A percentile compares a stretch with the other conserved stretches of the same genome.
Conservation (phyloP, 2,888 invertebrate species). For the Papilio elwesi region DNA sequence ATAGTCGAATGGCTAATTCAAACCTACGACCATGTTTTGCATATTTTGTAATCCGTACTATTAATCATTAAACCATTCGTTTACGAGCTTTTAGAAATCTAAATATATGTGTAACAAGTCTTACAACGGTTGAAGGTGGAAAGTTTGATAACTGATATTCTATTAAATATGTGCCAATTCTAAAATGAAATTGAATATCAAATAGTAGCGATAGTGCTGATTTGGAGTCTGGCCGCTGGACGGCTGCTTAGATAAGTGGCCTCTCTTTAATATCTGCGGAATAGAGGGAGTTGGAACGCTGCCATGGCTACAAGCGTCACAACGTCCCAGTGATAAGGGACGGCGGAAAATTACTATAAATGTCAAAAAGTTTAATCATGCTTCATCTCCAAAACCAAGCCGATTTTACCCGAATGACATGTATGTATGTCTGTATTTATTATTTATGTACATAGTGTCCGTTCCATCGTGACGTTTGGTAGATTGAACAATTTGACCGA, state of each 20-base stretch:
- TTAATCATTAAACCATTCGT: too few species aligned
- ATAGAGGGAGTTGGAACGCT: conserved; percentile 58
- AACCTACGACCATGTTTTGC: too few species aligned
- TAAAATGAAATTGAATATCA: conserved; percentile 67
- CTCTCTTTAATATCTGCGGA: conserved; percentile 71
- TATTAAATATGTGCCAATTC: conserved; percentile 23
- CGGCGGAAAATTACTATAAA: conserved; percentile 26
- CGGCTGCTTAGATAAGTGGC: conserved; percentile 68
- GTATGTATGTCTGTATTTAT: too few species aligned
- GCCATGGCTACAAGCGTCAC: conserved; percentile 50
- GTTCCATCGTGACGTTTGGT: too few species aligned
- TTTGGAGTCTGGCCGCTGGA: conserved; percentile 59
- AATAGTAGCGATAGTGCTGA: conserved; percentile 66
- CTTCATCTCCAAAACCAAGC: not conserved
- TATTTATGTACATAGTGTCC: too few species aligned
- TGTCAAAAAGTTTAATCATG: not conserved
- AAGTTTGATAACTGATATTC: not conserved
- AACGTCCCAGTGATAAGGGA: conserved; percentile 31
- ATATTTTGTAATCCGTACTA: too few species aligned
- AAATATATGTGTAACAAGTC: not conserved
- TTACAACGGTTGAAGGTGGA: not conserved
- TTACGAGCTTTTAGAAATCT: too few species aligned
- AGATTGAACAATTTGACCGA: too few species aligned
- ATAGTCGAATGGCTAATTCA: too few species aligned
- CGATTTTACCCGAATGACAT: too few species aligned